A percentile compares a stretch with the other conserved stretches of the same genome.
Evolutionary conservation across 2,113 vertebrate species (phyloP).

Genomic region (Rhipidura dahli): DNA sequence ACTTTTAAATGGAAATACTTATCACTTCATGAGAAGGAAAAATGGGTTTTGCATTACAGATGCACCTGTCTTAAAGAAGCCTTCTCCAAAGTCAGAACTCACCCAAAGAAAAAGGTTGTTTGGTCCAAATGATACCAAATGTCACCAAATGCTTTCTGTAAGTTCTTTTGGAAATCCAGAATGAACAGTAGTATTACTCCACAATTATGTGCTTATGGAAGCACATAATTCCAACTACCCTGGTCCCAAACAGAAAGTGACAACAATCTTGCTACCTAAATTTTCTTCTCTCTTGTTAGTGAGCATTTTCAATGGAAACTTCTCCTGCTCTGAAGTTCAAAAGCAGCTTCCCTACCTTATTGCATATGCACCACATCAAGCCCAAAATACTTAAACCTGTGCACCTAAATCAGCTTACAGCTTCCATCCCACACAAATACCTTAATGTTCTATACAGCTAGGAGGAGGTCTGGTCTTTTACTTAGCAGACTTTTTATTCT

Average conservation of each 20-base stretch:
- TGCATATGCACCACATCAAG: neutral
- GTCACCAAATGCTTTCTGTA: neutral
- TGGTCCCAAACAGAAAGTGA: neutral
- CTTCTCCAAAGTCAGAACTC: neutral
- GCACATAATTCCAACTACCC: neutral
- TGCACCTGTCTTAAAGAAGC: neutral
- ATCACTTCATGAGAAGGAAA: neutral
- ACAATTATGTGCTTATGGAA: neutral
- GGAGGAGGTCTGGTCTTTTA: neutral
- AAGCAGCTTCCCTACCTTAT: neutral
- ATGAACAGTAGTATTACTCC: neutral
- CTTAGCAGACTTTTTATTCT: neutral
- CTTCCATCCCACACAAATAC: rapidly evolving
- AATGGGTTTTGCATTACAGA: neutral
- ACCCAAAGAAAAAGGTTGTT: neutral
- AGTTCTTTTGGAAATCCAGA: neutral
- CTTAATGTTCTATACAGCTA: neutral
- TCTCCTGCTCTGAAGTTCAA: neutral
- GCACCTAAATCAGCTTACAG: neutral
- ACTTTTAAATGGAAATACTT: neutral
- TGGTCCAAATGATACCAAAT: neutral
- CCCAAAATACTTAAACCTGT: neutral
- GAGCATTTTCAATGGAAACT: neutral
- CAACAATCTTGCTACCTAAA: neutral
- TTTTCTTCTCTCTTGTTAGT: neutral